Conservation (phyloP, 92 coral and sea anemone genomes). For the Umimayanthus chanpuru region DNA sequence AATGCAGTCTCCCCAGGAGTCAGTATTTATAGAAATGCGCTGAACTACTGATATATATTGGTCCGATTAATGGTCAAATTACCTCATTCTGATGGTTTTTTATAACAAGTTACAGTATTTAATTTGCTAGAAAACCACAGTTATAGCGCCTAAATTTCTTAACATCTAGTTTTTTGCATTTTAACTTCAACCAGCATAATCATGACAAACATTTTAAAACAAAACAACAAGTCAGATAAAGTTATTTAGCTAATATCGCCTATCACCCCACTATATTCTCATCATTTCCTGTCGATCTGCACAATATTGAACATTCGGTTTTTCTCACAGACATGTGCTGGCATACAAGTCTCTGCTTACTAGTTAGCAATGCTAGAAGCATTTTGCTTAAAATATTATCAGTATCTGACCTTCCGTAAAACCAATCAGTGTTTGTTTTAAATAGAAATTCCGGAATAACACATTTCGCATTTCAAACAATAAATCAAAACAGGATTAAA, state of each 20-base stretch:
- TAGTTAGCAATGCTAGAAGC: background rate
- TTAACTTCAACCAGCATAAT: background rate
- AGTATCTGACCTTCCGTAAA: background rate
- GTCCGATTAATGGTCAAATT: background rate
- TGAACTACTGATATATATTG: background rate
- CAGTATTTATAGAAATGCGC: background rate
- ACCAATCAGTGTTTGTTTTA: background rate
- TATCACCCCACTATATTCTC: background rate
- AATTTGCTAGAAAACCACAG: background rate
- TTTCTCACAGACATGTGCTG: conserved; percentile 15
- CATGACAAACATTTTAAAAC: background rate
- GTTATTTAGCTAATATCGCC: background rate
- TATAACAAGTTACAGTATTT: background rate
- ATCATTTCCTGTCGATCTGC: background rate
- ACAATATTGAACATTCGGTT: conserved; percentile 1
- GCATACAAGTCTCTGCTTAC: background rate
- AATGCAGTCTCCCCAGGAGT: conserved; percentile 7
- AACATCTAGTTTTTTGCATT: background rate
- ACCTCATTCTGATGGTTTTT: background rate
- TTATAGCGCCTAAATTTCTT: background rate
- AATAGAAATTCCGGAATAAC: background rate
- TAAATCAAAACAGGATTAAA: background rate
- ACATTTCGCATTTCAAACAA: background rate
- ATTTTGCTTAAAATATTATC: background rate
- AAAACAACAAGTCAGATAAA: background rate